Evolutionary conservation across 2,797 vertebrate species (phyloP).

Genomic region (Sphenopsis melanotis): DNA sequence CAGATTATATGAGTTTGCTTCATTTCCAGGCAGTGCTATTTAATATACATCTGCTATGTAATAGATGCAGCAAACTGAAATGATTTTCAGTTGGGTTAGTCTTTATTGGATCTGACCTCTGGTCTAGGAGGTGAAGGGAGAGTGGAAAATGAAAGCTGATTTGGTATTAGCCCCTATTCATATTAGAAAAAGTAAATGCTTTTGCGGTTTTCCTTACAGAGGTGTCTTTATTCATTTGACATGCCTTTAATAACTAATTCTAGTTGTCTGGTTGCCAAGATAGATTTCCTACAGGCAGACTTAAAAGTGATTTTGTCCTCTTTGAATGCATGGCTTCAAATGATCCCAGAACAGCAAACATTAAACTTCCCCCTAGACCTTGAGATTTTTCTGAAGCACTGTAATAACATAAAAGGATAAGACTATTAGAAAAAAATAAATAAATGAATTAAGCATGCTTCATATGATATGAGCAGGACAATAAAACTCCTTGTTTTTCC

Average conservation of each 20-base stretch:
- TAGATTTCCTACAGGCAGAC: conserved; percentile 84
- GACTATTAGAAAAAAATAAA: conserved; percentile 46
- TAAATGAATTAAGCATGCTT: conserved; percentile 42
- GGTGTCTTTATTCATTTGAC: conserved; percentile 82
- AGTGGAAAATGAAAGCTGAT: conserved; percentile 80
- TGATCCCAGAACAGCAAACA: conserved; percentile 86
- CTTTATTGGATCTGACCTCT: conserved; percentile 75
- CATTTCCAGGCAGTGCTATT: conserved; percentile 53
- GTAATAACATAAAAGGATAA: conserved; percentile 75
- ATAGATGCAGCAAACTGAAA: conserved; percentile 65
- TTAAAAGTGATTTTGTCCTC: conserved; percentile 88
- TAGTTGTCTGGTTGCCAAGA: conserved; percentile 82
- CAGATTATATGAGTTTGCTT: conserved; percentile 50
- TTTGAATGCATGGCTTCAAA: conserved; percentile 87
- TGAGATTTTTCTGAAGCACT: conserved; percentile 72
- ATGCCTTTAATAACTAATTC: conserved; percentile 89
- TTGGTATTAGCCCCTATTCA: conserved; percentile 78
- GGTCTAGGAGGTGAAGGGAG: conserved; percentile 69
- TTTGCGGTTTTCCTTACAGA: conserved; percentile 81
- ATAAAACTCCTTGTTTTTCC: conserved; percentile 40
- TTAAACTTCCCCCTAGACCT: conserved; percentile 76
- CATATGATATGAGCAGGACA: conserved; percentile 6
- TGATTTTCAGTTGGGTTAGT: conserved; percentile 65
- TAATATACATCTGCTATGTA: conserved; percentile 60
- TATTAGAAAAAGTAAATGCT: conserved; percentile 78